Base-by-base conservation (phyloP, 1,140 invertebrate species). In the Brachionus manjavacas region DNA sequence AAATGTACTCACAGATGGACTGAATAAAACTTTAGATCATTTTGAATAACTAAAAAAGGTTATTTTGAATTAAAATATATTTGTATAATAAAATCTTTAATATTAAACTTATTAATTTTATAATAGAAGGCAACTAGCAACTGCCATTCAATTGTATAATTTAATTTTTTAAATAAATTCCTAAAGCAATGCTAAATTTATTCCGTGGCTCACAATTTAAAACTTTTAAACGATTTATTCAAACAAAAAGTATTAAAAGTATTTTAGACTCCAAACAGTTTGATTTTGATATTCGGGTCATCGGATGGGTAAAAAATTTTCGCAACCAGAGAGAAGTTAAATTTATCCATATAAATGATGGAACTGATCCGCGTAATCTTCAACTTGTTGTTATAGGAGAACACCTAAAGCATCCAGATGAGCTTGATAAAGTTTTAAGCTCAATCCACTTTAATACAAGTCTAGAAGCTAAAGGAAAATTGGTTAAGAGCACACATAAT, bases 1-100 rank as follows among this genome's bases (percentile, higher is more conserved):
- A 94, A 95, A 88, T 99, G 97, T 89, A 93, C 93, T 85, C 96
- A 99, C 89, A 92, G 96, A 86, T 99, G 97, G 97, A 99, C 97
- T 84, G 97, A 99, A 91, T 99, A 91, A 93, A 49, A 2, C 4
- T 31, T 68, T 35, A 12, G 16, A 25, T 39, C 12, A 68, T 23
- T 39, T 68, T 9, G 3, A 9, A 8, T 20, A 23, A 28, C 60
- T 70, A 41, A 70, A 41, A 41, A 41, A 16, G 8, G 12, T 41
- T 16, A 28, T 70, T 70, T 35, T 74, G 31, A 41, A 41, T 31
- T 16, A 70, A 16, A 70, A 60, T 25, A 60, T 68, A 35, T 31
- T 31, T 68, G 66, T 68, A 68, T 4, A 68, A 68, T 68, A 28
- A 68, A 68, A 28, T 31, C 39, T 68, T 39, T 6, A 35, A 9